Evolutionary conservation across 2,113 vertebrate genomes (phyloP).

Genomic region (Marcusenius ussheri): DNA sequence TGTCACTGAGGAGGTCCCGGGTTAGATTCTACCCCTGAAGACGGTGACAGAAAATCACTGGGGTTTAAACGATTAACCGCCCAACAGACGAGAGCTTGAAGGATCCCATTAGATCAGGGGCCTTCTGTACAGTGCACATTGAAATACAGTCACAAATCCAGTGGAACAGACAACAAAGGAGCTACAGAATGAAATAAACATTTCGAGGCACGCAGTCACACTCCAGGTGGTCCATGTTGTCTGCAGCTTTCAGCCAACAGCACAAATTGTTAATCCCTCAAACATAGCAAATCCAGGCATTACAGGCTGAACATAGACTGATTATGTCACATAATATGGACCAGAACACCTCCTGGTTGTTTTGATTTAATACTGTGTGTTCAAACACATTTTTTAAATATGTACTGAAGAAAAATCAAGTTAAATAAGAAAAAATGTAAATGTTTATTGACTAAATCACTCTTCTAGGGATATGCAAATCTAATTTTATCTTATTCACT

Average conservation of each 20-base stretch:
- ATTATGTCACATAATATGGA: background rate
- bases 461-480: background rate
- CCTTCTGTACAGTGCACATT: slow-evolving; percentile 28
- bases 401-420: background rate
- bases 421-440: background rate
- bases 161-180: slow-evolving; percentile 1
- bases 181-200: slow-evolving; percentile 1
- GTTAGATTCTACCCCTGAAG: slow-evolving; percentile 36
- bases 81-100: slow-evolving; percentile 37
- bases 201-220: background rate
- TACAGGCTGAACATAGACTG: background rate
- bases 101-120: slow-evolving; percentile 35
- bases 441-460: background rate
- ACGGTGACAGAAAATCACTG: slow-evolving; percentile 46
- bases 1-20: slow-evolving; percentile 32
- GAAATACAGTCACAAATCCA: slow-evolving; percentile 10
- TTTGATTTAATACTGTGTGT: background rate
- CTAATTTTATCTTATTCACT: background rate
- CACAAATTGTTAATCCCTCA: background rate
- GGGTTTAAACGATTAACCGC: slow-evolving; percentile 43
- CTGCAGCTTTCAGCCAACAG: background rate
- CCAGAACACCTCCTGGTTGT: background rate
- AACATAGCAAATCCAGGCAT: background rate
- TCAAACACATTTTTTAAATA: background rate
- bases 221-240: background rate